These are phyloP conservation scores for Ectropis grisescens DNA, from an alignment of 1,140 invertebrate genomes.

Conservation along the genomic window DNA sequence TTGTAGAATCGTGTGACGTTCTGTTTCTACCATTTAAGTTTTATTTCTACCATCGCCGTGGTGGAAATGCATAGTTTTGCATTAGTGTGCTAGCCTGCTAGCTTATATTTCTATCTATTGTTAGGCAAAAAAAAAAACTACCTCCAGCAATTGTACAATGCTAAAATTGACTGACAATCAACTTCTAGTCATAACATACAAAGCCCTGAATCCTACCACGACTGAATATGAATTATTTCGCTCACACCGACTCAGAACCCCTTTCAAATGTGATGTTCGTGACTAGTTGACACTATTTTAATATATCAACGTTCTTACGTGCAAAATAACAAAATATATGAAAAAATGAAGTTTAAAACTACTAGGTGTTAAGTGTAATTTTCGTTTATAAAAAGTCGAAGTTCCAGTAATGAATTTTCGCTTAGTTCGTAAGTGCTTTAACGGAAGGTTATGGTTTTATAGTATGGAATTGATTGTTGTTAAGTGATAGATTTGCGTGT, in stretches of 20 bases:
- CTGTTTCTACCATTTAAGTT: no score
- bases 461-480: conserved; percentile 16
- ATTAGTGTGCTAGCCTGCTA: no score
- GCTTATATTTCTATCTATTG: no score
- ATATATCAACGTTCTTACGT: conserved; percentile 41
- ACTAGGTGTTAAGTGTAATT: conserved; percentile 38
- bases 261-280: conserved; percentile 54
- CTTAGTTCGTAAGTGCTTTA: conserved; percentile 24
- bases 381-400: conserved; percentile 28
- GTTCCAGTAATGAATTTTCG: conserved; percentile 20
- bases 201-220: no score
- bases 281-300: conserved; percentile 52
- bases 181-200: conserved; percentile 16
- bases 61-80: no score
- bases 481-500: conserved; percentile 6
- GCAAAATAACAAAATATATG: conserved; percentile 34
- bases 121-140: no score
- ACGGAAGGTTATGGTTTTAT: no score
- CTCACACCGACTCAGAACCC: conserved; percentile 33
- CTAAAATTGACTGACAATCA: neutral
- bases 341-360: conserved; percentile 49
- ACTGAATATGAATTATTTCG: no score
- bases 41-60: no score
- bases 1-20: no score
- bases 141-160: no score